Evolutionary conservation across 2,888 invertebrate genomes (phyloP).

Genomic region (Neoitamus cyanurus): DNA sequence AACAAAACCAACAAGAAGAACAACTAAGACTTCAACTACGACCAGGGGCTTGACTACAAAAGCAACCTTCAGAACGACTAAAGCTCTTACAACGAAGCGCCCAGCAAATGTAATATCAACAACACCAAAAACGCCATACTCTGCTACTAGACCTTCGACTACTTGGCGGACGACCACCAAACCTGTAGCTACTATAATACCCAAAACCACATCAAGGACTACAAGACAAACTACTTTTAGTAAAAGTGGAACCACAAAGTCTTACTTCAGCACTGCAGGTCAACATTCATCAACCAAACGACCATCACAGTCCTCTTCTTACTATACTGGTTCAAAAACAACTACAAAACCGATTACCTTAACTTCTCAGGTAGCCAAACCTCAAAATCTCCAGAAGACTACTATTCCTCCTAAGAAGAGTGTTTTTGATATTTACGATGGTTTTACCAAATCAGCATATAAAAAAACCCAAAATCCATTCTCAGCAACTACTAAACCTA

Average conservation of each 20-base stretch:
- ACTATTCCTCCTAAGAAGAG: neutral
- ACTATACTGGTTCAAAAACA: neutral
- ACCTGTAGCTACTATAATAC: neutral
- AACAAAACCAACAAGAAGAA: slow-evolving; percentile 54
- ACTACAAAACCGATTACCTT: neutral
- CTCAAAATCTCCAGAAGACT: neutral
- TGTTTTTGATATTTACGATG: slow-evolving; percentile 45
- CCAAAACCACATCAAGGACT: slow-evolving; percentile 30
- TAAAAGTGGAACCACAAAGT: neutral
- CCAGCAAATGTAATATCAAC: slow-evolving; percentile 45
- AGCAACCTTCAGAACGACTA: neutral
- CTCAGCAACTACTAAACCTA: neutral
- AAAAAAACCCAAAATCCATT: neutral
- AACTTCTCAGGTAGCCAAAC: neutral
- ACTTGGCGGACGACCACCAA: neutral
- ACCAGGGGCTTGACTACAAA: slow-evolving; percentile 22
- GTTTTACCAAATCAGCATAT: slow-evolving; percentile 44
- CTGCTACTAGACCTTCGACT: neutral
- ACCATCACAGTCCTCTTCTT: neutral
- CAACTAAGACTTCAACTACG: neutral
- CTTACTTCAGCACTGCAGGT: neutral
- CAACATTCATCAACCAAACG: neutral
- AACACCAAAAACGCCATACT: slow-evolving; percentile 52
- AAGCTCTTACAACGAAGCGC: neutral
- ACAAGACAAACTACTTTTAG: neutral